These are phyloP conservation scores for Thereva unica DNA, from an alignment of 2,888 invertebrate species.

Conservation along the genomic window DNA sequence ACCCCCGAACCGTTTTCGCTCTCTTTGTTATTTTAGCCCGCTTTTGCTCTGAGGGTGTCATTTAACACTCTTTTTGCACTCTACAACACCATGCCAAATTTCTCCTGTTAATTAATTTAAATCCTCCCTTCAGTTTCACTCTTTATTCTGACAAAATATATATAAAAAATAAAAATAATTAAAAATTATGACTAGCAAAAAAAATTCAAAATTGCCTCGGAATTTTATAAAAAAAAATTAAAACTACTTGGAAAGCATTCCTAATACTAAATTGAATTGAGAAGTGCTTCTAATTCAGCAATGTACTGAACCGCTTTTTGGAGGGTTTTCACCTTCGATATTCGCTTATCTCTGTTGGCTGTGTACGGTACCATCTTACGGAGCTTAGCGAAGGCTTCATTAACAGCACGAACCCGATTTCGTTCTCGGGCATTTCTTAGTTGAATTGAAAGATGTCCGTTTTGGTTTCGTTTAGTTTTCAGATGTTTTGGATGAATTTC, in stretches of 20 bases:
- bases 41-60: too few species aligned
- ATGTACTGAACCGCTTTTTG: slow-evolving; percentile 69
- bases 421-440: slow-evolving; percentile 66
- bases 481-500: slow-evolving; percentile 27
- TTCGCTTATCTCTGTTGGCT: slow-evolving; percentile 61
- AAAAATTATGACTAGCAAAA: too few species aligned
- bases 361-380: slow-evolving; percentile 65
- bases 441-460: slow-evolving; percentile 44
- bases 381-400: slow-evolving; percentile 64
- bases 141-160: too few species aligned
- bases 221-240: background rate
- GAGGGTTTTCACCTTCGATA: slow-evolving; percentile 69
- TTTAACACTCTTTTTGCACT: too few species aligned
- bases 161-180: too few species aligned
- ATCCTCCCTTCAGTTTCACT: too few species aligned
- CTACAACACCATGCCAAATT: too few species aligned
- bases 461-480: slow-evolving; percentile 66
- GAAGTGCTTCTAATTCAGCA: slow-evolving; percentile 52
- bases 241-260: background rate
- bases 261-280: slow-evolving; percentile 3
- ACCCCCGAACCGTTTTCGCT: too few species aligned
- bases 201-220: too few species aligned
- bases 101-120: too few species aligned
- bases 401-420: slow-evolving; percentile 67
- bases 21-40: too few species aligned